Conservation (phyloP, 2,888 invertebrate species). For the Epinotia demarniana region DNA sequence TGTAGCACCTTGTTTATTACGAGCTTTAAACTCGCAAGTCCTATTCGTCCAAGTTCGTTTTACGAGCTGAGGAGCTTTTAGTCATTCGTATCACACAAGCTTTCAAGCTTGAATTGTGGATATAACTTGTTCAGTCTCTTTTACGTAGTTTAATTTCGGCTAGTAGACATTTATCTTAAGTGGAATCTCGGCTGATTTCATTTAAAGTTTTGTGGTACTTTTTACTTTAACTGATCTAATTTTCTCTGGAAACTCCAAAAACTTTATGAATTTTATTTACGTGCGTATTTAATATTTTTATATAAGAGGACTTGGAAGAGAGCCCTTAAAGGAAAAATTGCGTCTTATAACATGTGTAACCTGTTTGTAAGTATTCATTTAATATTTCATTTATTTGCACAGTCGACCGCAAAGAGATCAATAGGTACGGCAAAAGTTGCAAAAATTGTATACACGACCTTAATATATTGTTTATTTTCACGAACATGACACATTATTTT, state of each 20-base stretch:
- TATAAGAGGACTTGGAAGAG: not conserved
- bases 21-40: not conserved
- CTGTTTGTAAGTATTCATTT: no score
- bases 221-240: not conserved
- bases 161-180: slow-evolving; percentile 16
- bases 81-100: slow-evolving; percentile 4
- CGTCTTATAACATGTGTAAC: not conserved
- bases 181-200: not conserved
- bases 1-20: slow-evolving; percentile 1
- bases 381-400: no score
- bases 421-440: no score
- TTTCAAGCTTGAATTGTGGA: slow-evolving; percentile 12
- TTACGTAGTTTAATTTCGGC: slow-evolving; percentile 10
- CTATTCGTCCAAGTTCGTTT: not conserved
- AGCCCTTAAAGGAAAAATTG: not conserved
- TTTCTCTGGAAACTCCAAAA: not conserved
- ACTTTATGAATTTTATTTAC: not conserved
- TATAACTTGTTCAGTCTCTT: slow-evolving; percentile 6
- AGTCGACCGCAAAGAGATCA: no score
- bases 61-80: not conserved
- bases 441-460: no score
- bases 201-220: not conserved
- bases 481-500: no score
- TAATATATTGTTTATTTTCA: no score
- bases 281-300: not conserved